These are phyloP conservation scores for Blastobasis adustella DNA, from an alignment of 2,888 invertebrate species.

Conservation along the genomic window DNA sequence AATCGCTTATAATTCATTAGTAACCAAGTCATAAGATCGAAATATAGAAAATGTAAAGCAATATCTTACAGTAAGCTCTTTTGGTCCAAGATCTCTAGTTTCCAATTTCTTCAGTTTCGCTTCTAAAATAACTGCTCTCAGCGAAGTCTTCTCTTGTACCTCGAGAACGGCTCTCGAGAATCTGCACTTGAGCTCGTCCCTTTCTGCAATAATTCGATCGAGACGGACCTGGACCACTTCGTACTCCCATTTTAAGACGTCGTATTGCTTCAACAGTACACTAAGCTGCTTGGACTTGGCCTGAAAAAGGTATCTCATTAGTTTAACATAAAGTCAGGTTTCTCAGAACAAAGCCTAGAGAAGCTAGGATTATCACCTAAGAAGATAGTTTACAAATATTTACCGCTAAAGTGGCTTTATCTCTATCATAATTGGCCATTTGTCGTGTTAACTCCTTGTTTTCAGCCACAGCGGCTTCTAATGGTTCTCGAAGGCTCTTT, in stretches of 20 bases:
- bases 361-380: neutral
- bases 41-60: neutral
- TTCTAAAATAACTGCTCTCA: conserved; percentile 89
- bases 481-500: conserved; percentile 81
- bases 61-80: conserved; percentile 71
- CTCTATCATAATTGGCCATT: conserved; percentile 89
- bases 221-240: conserved; percentile 85
- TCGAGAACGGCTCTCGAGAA: conserved; percentile 90
- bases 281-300: conserved; percentile 72
- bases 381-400: conserved; percentile 23
- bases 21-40: no score
- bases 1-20: no score
- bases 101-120: conserved; percentile 80
- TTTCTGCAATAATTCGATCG: conserved; percentile 83
- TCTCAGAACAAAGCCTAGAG: no score
- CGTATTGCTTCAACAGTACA: conserved; percentile 71
- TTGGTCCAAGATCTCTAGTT: conserved; percentile 77
- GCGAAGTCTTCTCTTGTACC: conserved; percentile 88
- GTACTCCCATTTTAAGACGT: conserved; percentile 78
- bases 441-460: conserved; percentile 83
- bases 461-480: conserved; percentile 81
- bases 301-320: conserved; percentile 29
- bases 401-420: conserved; percentile 83
- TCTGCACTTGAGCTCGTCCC: conserved; percentile 84
- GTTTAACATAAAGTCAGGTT: no score